Conservation (phyloP, 2,113 vertebrate species). For the Prietella phreatophila region DNA sequence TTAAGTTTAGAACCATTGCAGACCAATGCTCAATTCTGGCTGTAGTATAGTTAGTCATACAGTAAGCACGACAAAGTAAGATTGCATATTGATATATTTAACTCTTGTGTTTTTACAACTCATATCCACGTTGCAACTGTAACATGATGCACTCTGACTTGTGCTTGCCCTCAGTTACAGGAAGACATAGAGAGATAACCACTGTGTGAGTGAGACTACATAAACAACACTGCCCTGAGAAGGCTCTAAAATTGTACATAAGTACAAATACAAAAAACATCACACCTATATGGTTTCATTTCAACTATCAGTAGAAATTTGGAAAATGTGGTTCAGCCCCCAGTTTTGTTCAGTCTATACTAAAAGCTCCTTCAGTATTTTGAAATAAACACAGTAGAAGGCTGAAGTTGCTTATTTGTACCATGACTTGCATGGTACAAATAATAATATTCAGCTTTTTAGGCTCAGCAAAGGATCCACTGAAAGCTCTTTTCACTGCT, state of each 20-base stretch:
- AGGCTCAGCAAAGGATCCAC: not conserved
- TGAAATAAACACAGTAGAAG: not conserved
- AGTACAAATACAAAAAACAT: not conserved
- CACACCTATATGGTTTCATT: not conserved
- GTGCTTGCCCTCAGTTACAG: not conserved
- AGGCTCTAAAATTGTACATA: not conserved
- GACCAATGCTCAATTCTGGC: not conserved
- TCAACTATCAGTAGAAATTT: not conserved
- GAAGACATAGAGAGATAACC: not conserved
- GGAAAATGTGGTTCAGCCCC: not conserved
- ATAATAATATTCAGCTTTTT: not conserved
- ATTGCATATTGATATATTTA: not conserved
- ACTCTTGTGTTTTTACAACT: conserved; percentile 21
- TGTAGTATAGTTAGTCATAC: not conserved
- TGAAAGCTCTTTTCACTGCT: not conserved
- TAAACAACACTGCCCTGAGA: conserved; percentile 9
- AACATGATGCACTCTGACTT: not conserved
- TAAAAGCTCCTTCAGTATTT: not conserved
- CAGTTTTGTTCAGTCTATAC: not conserved
- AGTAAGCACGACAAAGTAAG: not conserved
- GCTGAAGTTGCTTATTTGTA: not conserved
- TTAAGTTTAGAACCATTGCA: not conserved
- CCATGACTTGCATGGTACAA: not conserved
- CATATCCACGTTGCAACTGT: not conserved
- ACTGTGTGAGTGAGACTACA: not conserved